Percentiles rank a stretch among this genome's conserved stretches.
Conservation (phyloP, 2,888 invertebrate genomes). For the Orthosia cruda region DNA sequence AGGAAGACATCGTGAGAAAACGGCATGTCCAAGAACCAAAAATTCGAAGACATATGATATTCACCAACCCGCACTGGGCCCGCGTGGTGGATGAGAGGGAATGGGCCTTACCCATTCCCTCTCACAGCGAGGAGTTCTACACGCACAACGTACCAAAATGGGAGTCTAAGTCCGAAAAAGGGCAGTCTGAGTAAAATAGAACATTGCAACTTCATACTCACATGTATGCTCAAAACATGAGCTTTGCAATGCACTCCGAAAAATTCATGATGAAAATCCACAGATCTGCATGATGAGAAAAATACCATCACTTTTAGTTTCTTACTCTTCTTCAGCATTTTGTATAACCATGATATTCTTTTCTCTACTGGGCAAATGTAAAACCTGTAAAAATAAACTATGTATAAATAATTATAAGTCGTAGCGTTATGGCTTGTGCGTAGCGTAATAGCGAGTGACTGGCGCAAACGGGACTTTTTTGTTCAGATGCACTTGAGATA, state of each 20-base stretch:
- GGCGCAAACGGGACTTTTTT: neutral
- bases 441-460: neutral
- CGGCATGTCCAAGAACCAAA: too few relatives aligned
- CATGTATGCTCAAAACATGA: slow-evolving; percentile 98
- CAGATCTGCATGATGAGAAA: slow-evolving; percentile 99
- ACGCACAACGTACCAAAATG: too few relatives aligned
- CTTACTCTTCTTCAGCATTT: slow-evolving; percentile 98
- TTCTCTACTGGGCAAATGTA: slow-evolving; percentile 98
- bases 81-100: too few relatives aligned
- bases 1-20: too few relatives aligned
- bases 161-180: too few relatives aligned
- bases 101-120: too few relatives aligned
- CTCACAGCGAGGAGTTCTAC: too few relatives aligned
- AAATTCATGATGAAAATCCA: slow-evolving; percentile 98
- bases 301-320: slow-evolving; percentile 99
- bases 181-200: neutral
- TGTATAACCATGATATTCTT: slow-evolving; percentile 97
- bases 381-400: slow-evolving; percentile 91
- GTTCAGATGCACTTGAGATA: neutral
- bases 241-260: slow-evolving; percentile 97
- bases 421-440: too few relatives aligned
- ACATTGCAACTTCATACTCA: slow-evolving; percentile 88
- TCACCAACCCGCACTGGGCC: too few relatives aligned
- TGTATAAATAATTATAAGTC: too few relatives aligned
- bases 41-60: too few relatives aligned